Conservation (phyloP, 2,888 invertebrate species). For the Steinernema carpocapsae region DNA sequence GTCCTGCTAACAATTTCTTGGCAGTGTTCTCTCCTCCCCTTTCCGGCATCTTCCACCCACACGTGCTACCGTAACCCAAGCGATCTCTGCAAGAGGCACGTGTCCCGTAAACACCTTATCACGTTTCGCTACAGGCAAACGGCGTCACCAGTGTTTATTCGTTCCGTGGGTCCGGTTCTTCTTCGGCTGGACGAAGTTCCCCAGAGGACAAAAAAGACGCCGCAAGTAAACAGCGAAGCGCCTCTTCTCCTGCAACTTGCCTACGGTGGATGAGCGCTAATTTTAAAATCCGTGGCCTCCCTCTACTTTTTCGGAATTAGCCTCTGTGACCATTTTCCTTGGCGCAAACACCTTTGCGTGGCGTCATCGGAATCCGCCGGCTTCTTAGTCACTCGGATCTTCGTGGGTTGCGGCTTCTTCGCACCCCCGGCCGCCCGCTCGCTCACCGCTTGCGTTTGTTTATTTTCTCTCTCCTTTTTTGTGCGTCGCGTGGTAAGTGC, state of each 20-base stretch:
- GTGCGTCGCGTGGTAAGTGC: conserved; percentile 1
- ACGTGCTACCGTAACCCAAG: not conserved
- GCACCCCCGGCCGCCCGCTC: not conserved
- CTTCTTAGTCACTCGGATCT: not conserved
- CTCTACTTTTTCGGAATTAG: not conserved
- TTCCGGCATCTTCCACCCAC: no score
- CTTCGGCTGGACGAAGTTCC: not conserved
- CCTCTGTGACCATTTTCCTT: not conserved
- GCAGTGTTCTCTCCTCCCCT: no score
- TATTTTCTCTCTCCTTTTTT: conserved; percentile 14
- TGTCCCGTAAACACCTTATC: conserved; percentile 32
- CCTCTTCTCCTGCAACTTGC: no score
- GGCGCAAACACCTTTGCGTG: not conserved
- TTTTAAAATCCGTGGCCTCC: no score
- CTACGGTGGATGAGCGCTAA: no score
- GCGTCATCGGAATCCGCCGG: not conserved
- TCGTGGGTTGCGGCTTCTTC: not conserved
- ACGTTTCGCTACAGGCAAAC: conserved; percentile 21
- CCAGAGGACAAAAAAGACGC: not conserved
- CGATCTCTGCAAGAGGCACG: conserved; percentile 14
- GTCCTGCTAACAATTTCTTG: no score
- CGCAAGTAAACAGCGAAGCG: not conserved
- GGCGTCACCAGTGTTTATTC: conserved; percentile 6
- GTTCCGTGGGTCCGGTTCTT: conserved; percentile 1
- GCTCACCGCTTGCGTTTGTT: conserved; percentile 1